These are phyloP conservation scores for Mus caroli DNA, from an alignment of 2,797 vertebrate genomes.

Conservation along the genomic window DNA sequence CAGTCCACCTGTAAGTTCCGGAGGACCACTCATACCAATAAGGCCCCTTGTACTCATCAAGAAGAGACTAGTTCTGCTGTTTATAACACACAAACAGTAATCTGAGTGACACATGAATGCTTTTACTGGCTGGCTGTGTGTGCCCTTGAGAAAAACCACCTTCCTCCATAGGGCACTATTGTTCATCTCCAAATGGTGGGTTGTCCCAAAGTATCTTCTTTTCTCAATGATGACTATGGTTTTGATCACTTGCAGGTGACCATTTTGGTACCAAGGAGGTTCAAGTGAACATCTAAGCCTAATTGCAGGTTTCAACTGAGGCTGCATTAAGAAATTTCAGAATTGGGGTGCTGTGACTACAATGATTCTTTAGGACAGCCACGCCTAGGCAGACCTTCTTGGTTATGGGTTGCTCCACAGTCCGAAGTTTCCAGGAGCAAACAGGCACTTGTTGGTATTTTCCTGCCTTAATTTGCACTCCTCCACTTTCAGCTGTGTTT, in stretches of 20 bases:
- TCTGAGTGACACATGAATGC: background rate
- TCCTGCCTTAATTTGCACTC: slow-evolving; percentile 28
- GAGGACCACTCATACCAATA: background rate
- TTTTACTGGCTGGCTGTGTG: background rate
- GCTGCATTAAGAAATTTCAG: slow-evolving; percentile 32
- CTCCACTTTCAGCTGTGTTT: slow-evolving; percentile 18
- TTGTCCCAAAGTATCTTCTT: background rate
- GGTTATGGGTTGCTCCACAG: background rate
- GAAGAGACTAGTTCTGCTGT: background rate
- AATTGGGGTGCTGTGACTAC: background rate
- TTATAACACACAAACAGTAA: background rate
- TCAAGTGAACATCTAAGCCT: background rate
- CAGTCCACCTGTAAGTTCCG: background rate
- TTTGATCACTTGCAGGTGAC: slow-evolving; percentile 15
- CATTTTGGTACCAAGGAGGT: background rate
- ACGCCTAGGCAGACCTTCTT: background rate
- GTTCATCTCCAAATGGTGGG: background rate
- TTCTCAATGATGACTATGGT: background rate
- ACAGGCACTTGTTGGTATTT: background rate
- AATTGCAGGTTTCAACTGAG: slow-evolving; percentile 11
- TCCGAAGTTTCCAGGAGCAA: background rate
- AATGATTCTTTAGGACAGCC: background rate
- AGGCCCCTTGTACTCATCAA: background rate
- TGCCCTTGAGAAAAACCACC: slow-evolving; percentile 1
- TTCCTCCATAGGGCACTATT: background rate